phyloP scores from a whole-genome alignment of 2,888 invertebrate genomes.

The Nephrotoma guestfalica region DNA sequence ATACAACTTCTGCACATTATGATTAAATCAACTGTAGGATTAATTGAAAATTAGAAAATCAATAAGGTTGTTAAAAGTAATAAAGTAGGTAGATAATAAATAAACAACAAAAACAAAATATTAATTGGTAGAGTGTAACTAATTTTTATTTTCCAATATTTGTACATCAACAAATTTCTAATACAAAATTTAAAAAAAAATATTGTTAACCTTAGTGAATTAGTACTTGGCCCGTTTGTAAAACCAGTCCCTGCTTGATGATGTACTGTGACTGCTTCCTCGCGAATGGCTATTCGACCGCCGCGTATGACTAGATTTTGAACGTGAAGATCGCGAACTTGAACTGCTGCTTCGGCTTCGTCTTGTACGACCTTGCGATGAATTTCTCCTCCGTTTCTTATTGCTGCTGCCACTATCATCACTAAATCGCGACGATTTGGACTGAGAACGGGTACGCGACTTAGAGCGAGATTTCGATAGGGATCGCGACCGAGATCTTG shows the following conservation, averaged over 20 bases:
- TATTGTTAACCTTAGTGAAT: background rate
- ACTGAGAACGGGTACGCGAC: constrained; percentile 12
- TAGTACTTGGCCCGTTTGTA: background rate
- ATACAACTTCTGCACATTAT: no score
- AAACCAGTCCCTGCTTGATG: background rate
- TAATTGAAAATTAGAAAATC: no score
- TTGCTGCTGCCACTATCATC: background rate
- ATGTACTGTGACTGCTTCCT: background rate
- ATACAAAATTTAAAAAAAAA: background rate
- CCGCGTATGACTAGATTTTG: background rate
- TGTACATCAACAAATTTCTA: background rate
- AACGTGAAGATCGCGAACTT: background rate
- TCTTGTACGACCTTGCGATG: background rate
- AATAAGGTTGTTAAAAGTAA: no score
- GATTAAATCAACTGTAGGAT: no score
- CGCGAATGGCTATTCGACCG: background rate
- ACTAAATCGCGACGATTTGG: background rate
- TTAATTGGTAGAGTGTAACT: no score
- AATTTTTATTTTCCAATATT: background rate
- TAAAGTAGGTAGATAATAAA: no score
- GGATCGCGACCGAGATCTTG: constrained; percentile 14
- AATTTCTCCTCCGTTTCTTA: background rate
- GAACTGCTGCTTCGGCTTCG: background rate
- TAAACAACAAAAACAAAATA: no score
- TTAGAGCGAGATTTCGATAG: constrained; percentile 15